Conservation (phyloP, 2,797 vertebrate species). For the Protonibea diacanthus region DNA sequence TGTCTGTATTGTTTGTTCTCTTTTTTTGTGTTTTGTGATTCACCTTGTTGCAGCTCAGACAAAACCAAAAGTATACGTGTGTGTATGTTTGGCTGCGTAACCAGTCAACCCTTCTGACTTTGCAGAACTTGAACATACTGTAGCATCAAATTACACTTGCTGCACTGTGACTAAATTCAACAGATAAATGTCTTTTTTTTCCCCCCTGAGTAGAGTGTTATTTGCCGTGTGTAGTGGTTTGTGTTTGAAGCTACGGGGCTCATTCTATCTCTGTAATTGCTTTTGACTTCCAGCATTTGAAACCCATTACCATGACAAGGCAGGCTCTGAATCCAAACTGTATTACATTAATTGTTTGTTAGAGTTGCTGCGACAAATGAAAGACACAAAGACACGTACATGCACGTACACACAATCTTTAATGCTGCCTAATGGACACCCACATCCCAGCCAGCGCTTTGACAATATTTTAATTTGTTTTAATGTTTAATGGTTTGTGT, state of each 20-base stretch:
- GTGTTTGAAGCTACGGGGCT: slow-evolving; percentile 58
- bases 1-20: slow-evolving; percentile 16
- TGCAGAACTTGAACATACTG: slow-evolving; percentile 27
- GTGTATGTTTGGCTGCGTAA: slow-evolving; percentile 4
- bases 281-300: slow-evolving; percentile 70
- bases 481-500: slow-evolving; percentile 46
- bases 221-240: slow-evolving; percentile 48
- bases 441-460: slow-evolving; percentile 40
- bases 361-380: slow-evolving; percentile 59
- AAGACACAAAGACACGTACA: slow-evolving; percentile 44
- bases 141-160: slow-evolving; percentile 39
- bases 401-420: slow-evolving; percentile 31
- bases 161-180: slow-evolving; percentile 49
- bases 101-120: slow-evolving; percentile 19
- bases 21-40: slow-evolving; percentile 34
- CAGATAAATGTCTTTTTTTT: slow-evolving; percentile 35
- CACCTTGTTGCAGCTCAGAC: slow-evolving; percentile 1
- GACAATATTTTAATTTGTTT: slow-evolving; percentile 47
- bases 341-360: slow-evolving; percentile 70
- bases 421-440: slow-evolving; percentile 50
- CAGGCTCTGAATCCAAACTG: slow-evolving; percentile 57
- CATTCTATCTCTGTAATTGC: slow-evolving; percentile 70
- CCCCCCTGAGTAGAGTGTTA: slow-evolving; percentile 27
- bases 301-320: slow-evolving; percentile 70
- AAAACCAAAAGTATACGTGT: not conserved